Evolutionary conservation across 2,113 vertebrate species (phyloP).

Genomic region (Caranx ignobilis): DNA sequence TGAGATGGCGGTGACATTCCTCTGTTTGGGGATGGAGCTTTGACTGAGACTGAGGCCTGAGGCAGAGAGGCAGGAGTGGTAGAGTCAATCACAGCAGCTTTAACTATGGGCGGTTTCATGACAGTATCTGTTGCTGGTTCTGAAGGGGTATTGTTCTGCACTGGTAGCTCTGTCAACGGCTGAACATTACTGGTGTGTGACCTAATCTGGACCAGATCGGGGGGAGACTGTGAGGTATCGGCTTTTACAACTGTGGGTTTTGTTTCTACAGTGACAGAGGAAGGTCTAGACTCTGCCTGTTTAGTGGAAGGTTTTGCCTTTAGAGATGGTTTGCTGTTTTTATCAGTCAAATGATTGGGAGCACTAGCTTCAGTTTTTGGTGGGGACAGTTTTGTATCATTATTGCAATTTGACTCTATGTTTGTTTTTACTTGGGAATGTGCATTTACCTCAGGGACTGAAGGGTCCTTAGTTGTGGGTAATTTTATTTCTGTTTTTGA

Average conservation of each 20-base stretch:
- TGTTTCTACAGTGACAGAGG: conserved; percentile 34
- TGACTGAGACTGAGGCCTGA: conserved; percentile 78
- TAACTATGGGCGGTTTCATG: conserved; percentile 70
- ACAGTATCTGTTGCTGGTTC: conserved; percentile 69
- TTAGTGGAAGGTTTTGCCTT: conserved; percentile 15
- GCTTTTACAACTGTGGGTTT: conserved; percentile 27
- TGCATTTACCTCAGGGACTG: conserved; percentile 25
- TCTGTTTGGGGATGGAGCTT: conserved; percentile 70
- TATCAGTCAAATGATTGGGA: background rate
- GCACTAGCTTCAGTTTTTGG: background rate
- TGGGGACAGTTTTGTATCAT: conserved; percentile 9
- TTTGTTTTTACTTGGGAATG: conserved; percentile 45
- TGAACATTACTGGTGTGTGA: conserved; percentile 31
- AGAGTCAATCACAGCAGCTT: conserved; percentile 76
- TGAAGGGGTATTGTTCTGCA: conserved; percentile 53
- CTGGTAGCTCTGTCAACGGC: conserved; percentile 37
- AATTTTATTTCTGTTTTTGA: conserved; percentile 42
- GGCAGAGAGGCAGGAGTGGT: conserved; percentile 79
- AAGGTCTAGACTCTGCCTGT: conserved; percentile 24
- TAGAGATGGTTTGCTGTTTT: conserved; percentile 12
- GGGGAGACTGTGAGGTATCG: conserved; percentile 22
- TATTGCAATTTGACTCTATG: background rate
- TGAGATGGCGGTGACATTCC: conserved; percentile 74
- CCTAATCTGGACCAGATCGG: conserved; percentile 28
- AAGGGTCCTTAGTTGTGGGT: background rate